Conservation (phyloP, 2,113 vertebrate genomes). For the Rana temporaria region DNA sequence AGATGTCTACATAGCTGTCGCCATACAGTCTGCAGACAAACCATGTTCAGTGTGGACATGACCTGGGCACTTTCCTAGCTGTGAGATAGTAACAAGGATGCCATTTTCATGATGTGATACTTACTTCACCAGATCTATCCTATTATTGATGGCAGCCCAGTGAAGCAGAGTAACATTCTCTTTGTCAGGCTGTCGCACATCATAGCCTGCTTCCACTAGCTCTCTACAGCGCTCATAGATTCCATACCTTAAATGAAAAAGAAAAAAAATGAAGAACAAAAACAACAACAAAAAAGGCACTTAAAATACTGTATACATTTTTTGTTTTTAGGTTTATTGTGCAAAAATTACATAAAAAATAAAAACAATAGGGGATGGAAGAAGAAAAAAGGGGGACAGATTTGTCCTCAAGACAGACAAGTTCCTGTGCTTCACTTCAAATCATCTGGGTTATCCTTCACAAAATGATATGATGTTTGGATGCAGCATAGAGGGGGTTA, state of each 20-base stretch:
- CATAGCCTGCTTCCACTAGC: slow-evolving; percentile 96
- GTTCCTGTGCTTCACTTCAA: too few species aligned
- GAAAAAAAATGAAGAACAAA: slow-evolving; percentile 32
- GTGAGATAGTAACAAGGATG: not conserved
- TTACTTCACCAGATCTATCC: slow-evolving; percentile 97
- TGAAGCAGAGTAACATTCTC: slow-evolving; percentile 98
- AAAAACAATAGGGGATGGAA: too few species aligned
- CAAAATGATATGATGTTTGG: too few species aligned
- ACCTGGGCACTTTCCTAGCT: not conserved
- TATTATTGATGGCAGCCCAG: slow-evolving; percentile 99
- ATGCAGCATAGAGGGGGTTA: too few species aligned
- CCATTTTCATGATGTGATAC: slow-evolving; percentile 61
- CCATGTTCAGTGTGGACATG: not conserved
- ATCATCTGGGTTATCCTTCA: too few species aligned
- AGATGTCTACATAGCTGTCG: not conserved
- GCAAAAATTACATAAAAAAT: too few species aligned
- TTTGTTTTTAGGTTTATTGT: too few species aligned
- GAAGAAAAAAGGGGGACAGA: too few species aligned
- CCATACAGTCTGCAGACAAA: not conserved
- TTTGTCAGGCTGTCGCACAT: slow-evolving; percentile 97
- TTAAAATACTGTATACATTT: too few species aligned
- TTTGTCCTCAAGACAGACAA: too few species aligned
- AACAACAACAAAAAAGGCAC: not conserved
- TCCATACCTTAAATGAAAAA: slow-evolving; percentile 81
- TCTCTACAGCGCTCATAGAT: slow-evolving; percentile 97